Evolutionary conservation across 2,797 vertebrate species (phyloP), one percentile per base, ranked within the genome.

Genomic region (Leptatherina wallacei): DNA sequence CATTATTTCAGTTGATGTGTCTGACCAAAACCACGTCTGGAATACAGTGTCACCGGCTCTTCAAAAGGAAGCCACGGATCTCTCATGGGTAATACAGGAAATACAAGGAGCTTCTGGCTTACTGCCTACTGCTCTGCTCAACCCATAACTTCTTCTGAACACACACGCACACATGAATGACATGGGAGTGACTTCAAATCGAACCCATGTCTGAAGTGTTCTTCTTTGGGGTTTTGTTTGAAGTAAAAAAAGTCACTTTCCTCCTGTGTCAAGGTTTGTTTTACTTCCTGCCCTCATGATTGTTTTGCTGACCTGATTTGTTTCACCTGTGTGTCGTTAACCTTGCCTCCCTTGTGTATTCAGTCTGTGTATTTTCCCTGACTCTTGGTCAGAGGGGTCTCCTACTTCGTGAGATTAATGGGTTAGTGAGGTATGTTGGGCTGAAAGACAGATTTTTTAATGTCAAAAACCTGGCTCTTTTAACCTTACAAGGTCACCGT

Each of bases 31-130:
- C 66, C 69, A 66, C 66, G 63, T 69, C 67, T 73, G 27, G 55
- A 86, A 78, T 69, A 84, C 47, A 35, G 38, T 70, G 73, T 67
- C 35, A 11, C 54, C 69, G 72, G 47, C 65, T 76, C 59, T 20
- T 73, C 57, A 54, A 54, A 33, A 13, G 40, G 63, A 47, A 60
- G 1, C 75, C 90, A 83, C 8, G 42, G 81, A 85, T 83, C 51
- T 84, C 71, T 81, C 66, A 86, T 78, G 80, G 78, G 57, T 59
- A 69, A 73, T 60, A 65, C 61, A 44, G 54, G 38, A 82, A 83
- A 85, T 76, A 81, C 78, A 76, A 59, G 51, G 52, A 76, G 59
- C 62, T 68, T 58, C 75, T 74, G 75, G 63, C 63, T 78, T 55
- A 66, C 64, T 78, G 40, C 70, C 40, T 68, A 77, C 61, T 18